Base-by-base conservation (phyloP, 2,888 invertebrate genomes). In the Aphodius sticticus region DNA sequence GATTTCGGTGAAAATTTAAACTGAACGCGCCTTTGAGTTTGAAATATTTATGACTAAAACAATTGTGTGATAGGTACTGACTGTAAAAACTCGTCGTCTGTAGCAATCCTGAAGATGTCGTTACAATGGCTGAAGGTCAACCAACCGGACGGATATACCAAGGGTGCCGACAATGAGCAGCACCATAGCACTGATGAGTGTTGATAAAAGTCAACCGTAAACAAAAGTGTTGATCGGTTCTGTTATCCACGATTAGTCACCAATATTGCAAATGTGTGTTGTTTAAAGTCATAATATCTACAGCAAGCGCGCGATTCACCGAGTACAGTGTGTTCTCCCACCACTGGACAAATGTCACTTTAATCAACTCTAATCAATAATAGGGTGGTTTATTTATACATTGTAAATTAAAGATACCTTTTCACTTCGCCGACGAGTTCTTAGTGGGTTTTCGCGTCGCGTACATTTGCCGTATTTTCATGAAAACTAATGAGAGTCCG, bases 391-490 rank as follows among this genome's bases (percentile, higher is more conserved):
- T 85, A 83, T 85, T 84, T 84, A 84, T 84, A 82, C 82, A 83
- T 84, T 81, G 82, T 78, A 84, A 87, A 86, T 88, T 86, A 88
- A 87, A 88, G 88, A 91, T 91, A 90, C 92, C 91, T 89, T 92
- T 71, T 71, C 15, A 35, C n/a, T 71, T 14, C 14, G 14, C 35
- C 35, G 6, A 71, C n/a, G 26, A 35, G 71, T 15, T 3, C 71
- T 35, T n/a, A 14, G 69, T 14, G 69, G 3, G 69, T 14, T 71
- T 71, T 71, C 35, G 16, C 26, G 26, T 26, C 26, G 26, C 26
- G 26, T 26, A 26, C 26, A 26, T 26, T 26, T 26, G 26, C 26
- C 26, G 26, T 3, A 26, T 26, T 26, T 26, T 26, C 26, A 26
- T 26, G 26, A 26, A 26, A 26, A 26, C 26, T 26, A 26, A 26